Base-by-base conservation (phyloP, 2,888 invertebrate species). In the Drosophila nr. perissopoda region DNA sequence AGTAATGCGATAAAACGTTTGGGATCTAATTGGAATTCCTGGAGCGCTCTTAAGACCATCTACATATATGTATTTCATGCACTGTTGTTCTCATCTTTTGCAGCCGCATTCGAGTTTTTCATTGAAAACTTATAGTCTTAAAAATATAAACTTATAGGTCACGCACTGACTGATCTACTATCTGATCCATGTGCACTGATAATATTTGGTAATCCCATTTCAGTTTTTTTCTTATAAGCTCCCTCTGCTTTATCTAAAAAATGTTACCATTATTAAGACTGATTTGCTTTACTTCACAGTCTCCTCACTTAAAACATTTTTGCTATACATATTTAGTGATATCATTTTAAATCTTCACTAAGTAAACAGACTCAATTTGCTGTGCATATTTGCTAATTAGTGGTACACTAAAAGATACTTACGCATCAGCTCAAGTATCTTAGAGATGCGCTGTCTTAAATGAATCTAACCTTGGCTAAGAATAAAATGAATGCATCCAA, bases 381-480 rank as follows among this genome's bases (percentile, higher is more conserved):
- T 68, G 53, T 65, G 68, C 71, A 81, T 85, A 82, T 90, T 86
- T 81, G 75, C 88, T 89, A 82, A 87, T 85, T 85, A 85, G 84
- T 67, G 61, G 58, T 58, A 61, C 59, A 76, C 53, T 58, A 46
- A 72, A 73, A 71, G 11, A 58, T 59, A 51, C 70, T 74, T 65
- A 69, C 29, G 40, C 69, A 52, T n/a, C 8, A 38, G 54, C 60
- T 61, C 31, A 49, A 66, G 60, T 58, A 69, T 62, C 51, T 66
- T 21, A 51, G 65, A 70, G 72, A 59, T 70, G 64, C 64, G 62
- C 33, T 40, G 21, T 18, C 2, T 57, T 77, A 56, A 90, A 87
- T 87, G 66, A 86, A 88, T 88, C 70, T 67, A 88, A 80, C 87
- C 87, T 87, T 87, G 83, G 57, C 31, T 61, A 48, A 60, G 51